phyloP scores from a whole-genome alignment of 2,888 invertebrate genomes.

The Volucella inflata region DNA sequence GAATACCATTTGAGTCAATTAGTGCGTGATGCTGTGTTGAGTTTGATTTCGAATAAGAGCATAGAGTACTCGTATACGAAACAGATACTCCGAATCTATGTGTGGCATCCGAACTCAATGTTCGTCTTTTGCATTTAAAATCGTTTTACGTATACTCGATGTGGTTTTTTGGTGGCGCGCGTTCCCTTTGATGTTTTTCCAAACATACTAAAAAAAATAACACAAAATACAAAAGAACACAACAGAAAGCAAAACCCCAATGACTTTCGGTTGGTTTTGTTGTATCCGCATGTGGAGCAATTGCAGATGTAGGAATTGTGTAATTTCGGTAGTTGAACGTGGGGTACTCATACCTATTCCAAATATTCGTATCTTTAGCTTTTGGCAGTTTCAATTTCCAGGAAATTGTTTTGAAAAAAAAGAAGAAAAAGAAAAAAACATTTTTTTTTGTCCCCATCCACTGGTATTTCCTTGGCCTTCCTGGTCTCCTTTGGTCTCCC shows the following conservation, averaged over 20 bases:
- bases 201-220: constrained; percentile 20
- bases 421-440: too few species aligned
- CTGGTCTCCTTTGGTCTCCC: neutral
- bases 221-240: neutral
- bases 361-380: constrained; percentile 49
- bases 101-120: neutral
- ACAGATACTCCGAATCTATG: constrained; percentile 20
- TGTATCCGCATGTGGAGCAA: constrained; percentile 48
- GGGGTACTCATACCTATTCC: neutral
- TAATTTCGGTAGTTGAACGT: constrained; percentile 38
- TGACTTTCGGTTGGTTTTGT: constrained; percentile 6
- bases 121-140: constrained; percentile 70
- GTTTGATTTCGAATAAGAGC: neutral
- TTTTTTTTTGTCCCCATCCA: too few species aligned
- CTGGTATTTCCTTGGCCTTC: too few species aligned
- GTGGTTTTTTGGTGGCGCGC: constrained; percentile 62
- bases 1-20: constrained; percentile 60
- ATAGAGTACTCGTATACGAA: constrained; percentile 2
- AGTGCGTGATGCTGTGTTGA: constrained; percentile 54
- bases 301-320: constrained; percentile 61
- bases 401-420: constrained; percentile 54
- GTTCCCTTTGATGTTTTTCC: constrained; percentile 66
- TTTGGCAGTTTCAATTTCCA: constrained; percentile 68
- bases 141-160: constrained; percentile 60
- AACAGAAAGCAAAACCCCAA: neutral